Evolutionary conservation across 2,888 invertebrate species (phyloP), one percentile per base, ranked within the genome.

Genomic region (Ormyrus thymus): DNA sequence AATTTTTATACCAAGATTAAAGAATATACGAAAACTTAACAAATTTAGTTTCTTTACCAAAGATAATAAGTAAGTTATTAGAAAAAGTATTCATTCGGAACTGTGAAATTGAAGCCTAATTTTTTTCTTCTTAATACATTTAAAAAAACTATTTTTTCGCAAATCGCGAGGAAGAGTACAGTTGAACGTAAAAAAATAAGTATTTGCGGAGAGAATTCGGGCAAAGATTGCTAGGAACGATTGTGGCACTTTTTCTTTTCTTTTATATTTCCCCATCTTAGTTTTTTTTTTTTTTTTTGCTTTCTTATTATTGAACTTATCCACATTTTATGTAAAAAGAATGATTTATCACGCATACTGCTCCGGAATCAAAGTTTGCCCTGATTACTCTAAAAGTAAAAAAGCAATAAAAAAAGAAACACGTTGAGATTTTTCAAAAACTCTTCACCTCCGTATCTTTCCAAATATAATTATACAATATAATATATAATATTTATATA

Each of bases 271-370:
- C 66, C 64, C 58, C 29, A 29, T 29, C 70, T 73, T 80, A 81
- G 79, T 78, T 74, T 62, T 82, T 79, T 58, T 61, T 50, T 50
- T 75, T 77, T 81, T 80, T 79, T 82, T 72, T 75, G 76, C 72
- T 76, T 78, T 29, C 29, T 82, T 69, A 62, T 59, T 29, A 59
- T 58, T 65, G 43, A 15, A 69, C 64, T 45, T 45, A 43, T 46
- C 8, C 62, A 9, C 68, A 43, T 68, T 68, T 29, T 76, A 45
- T 69, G 59, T 50, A 50, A 61, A 58, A 66, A 29, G 50, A 75
- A 68, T 82, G 72, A 83, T 84, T 83, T 86, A 85, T 86, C 84
- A 85, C 84, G 43, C 50, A 83, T 84, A 85, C 85, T 84, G 83
- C 82, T 85, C 82, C 83, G 81, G 79, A 46, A 65, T 76, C 55